Evolutionary conservation across 2,888 invertebrate genomes (phyloP), one percentile per base, ranked within the genome.

Genomic region (Lithophane ornitopus): DNA sequence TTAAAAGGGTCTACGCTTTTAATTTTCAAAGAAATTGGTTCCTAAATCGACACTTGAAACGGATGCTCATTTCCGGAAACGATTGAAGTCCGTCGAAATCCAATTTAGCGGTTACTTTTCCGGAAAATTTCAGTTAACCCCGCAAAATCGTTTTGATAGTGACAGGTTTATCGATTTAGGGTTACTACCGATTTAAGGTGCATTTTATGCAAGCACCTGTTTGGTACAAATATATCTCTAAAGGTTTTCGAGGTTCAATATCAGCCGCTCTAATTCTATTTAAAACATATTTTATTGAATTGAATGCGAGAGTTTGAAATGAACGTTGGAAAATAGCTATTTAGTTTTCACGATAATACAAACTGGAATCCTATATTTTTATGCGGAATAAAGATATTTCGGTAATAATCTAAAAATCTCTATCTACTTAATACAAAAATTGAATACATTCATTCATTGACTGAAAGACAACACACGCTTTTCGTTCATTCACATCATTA

Each of bases 21-120:
- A 49, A 56, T 56, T 62, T 56, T 34, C 16, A 0, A 61, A 80
- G 54, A n/a, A 41, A 61, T 66, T 16, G 39, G 54, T 11, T 44
- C 34, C 26, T 19, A 62, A 62, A 81, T 67, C 49, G 56, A 19
- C 49, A 56, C 26, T 74, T 49, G 41, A 49, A 80, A 74, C 54
- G 61, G 34, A 26, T 80, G 26, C 26, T n/a, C 3, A 54, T 61
- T 54, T 81, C 56, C 49, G 56, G 26, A 4, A 49, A 56, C 54
- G 28, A 19, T 14, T 46, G 28, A 54, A 54, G 41, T 54, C 54
- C 28, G 49, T 67, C 34, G 41, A 54, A 56, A 74, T 58, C 19
- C 56, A 78, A 81, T 81, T 67, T 52, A 12, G 49, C 44, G 19
- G 44, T 58, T n/a, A 49, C 49, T 49, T 56, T 74, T 22, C 46